These are phyloP conservation scores for Campaea margaritaria DNA, from an alignment of 2,888 invertebrate species.

Conservation along the genomic window DNA sequence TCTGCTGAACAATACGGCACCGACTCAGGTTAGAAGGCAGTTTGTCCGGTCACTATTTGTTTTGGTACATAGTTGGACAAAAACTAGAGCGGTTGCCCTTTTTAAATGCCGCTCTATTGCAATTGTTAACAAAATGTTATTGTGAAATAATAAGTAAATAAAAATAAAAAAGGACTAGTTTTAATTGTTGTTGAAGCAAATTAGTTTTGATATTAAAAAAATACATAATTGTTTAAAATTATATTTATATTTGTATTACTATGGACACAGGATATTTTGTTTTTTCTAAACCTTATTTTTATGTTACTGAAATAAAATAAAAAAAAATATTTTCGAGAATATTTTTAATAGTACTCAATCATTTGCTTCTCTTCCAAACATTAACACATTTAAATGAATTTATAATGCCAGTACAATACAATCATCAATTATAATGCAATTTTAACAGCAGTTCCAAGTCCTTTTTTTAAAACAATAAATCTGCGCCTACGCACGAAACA, in stretches of 20 bases:
- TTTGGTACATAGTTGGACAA: conserved; percentile 56
- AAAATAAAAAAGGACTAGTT: conserved; percentile 12
- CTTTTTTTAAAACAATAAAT: conserved; percentile 25
- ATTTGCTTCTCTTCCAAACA: too few species aligned
- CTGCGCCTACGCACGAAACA: conserved; percentile 59
- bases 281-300: too few species aligned
- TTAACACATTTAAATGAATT: too few species aligned
- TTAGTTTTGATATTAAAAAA: too few species aligned
- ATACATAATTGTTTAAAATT: too few species aligned
- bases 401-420: background rate
- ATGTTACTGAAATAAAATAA: too few species aligned
- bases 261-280: too few species aligned
- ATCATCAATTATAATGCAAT: background rate
- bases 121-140: conserved; percentile 7
- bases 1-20: conserved; percentile 47
- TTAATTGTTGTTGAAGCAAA: conserved; percentile 16
- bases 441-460: background rate
- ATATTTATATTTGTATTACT: too few species aligned
- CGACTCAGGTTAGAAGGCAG: conserved; percentile 30
- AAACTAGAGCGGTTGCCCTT: conserved; percentile 67
- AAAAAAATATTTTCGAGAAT: too few species aligned
- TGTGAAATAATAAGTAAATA: too few species aligned
- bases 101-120: conserved; percentile 22
- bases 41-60: conserved; percentile 57
- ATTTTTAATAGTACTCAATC: too few species aligned